Percentiles rank a stretch among this genome's conserved stretches.
Evolutionary conservation across 1,140 invertebrate species (phyloP).

Genomic region (Drosophila miranda): DNA sequence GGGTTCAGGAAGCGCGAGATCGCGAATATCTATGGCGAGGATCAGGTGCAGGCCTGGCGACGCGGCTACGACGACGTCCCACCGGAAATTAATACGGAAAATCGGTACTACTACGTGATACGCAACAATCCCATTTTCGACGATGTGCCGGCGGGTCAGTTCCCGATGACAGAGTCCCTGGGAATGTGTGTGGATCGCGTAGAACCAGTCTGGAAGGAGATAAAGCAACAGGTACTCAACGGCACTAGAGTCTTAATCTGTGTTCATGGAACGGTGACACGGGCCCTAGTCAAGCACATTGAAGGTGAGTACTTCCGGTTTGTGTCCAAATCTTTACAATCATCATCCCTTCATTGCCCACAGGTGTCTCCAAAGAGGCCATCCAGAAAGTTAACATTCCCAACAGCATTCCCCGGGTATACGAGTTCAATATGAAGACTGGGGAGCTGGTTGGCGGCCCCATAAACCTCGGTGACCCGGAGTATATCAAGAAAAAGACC

Average conservation of each 20-base stretch:
- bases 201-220: slow-evolving; percentile 87
- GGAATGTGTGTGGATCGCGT: slow-evolving; percentile 86
- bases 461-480: slow-evolving; percentile 87
- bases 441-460: slow-evolving; percentile 84
- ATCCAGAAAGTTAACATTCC: slow-evolving; percentile 89
- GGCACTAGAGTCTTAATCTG: slow-evolving; percentile 86
- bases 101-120: slow-evolving; percentile 85
- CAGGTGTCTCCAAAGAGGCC: slow-evolving; percentile 85
- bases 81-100: slow-evolving; percentile 84
- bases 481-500: slow-evolving; percentile 86
- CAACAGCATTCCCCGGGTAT: slow-evolving; percentile 88
- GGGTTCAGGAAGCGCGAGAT: slow-evolving; percentile 89
- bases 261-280: slow-evolving; percentile 88
- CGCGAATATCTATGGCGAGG: slow-evolving; percentile 87
- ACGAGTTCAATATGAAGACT: slow-evolving; percentile 85
- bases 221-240: slow-evolving; percentile 85
- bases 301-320: slow-evolving; percentile 82
- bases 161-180: slow-evolving; percentile 87
- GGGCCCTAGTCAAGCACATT: slow-evolving; percentile 88
- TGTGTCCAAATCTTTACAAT: no score
- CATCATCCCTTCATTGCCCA: not conserved
- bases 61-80: slow-evolving; percentile 87
- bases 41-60: slow-evolving; percentile 87
- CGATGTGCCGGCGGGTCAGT: slow-evolving; percentile 80
- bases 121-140: slow-evolving; percentile 83